A percentile compares a stretch with the other conserved stretches of the same genome.
These are phyloP conservation scores for Spilosoma lubricipeda DNA, from an alignment of 2,888 invertebrate genomes.

Conservation along the genomic window DNA sequence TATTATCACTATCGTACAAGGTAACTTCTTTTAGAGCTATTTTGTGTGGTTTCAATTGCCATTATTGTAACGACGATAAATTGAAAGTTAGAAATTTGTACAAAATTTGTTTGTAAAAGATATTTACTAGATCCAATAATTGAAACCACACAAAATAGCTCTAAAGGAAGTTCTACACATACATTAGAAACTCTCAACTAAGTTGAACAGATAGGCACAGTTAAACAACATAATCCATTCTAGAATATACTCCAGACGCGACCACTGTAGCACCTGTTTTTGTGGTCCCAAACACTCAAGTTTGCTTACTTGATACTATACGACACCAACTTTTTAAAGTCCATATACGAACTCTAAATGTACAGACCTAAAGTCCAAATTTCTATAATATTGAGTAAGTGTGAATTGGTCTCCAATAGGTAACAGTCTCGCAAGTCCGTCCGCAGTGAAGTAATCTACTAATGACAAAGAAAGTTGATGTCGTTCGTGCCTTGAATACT, in stretches of 20 bases:
- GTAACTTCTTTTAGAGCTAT: slow-evolving; percentile 2
- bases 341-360: slow-evolving; percentile 9
- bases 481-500: slow-evolving; percentile 57
- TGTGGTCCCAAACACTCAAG: slow-evolving; percentile 51
- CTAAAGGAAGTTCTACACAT: slow-evolving; percentile 13
- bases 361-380: slow-evolving; percentile 30
- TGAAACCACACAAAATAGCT: background rate
- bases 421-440: slow-evolving; percentile 60
- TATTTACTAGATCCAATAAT: background rate
- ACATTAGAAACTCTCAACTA: slow-evolving; percentile 25
- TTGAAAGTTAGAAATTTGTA: background rate
- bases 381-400: slow-evolving; percentile 7
- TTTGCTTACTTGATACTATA: slow-evolving; percentile 46
- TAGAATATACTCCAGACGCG: slow-evolving; percentile 40
- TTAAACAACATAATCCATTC: slow-evolving; percentile 44
- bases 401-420: slow-evolving; percentile 56
- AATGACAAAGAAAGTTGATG: slow-evolving; percentile 69
- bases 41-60: slow-evolving; percentile 7
- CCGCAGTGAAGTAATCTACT: slow-evolving; percentile 72
- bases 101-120: background rate
- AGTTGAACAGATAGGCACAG: slow-evolving; percentile 35
- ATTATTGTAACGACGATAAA: background rate
- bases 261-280: slow-evolving; percentile 59
- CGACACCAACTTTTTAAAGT: slow-evolving; percentile 10
- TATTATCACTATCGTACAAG: background rate